A percentile compares a stretch with the other conserved stretches of the same genome.
Evolutionary conservation across 2,113 vertebrate genomes (phyloP).

Genomic region (Epinephelus moara): DNA sequence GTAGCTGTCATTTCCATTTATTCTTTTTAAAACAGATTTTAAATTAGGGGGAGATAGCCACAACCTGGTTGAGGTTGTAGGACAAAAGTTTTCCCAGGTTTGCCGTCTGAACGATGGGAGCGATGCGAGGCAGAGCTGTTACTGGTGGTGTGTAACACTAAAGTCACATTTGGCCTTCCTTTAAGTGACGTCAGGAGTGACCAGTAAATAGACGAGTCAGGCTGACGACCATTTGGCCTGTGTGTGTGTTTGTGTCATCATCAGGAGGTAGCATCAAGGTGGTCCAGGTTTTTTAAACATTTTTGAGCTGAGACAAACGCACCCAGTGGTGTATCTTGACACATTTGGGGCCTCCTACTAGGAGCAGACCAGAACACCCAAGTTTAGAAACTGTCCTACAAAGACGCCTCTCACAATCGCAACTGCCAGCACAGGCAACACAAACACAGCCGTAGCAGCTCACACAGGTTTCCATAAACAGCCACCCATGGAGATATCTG

Average conservation of each 20-base stretch:
- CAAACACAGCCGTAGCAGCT: conserved; percentile 38
- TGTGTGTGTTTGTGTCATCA: conserved; percentile 21
- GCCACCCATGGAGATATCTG: conserved; percentile 66
- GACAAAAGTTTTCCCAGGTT: conserved; percentile 8
- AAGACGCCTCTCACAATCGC: conserved; percentile 22
- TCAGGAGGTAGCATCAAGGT: conserved; percentile 42
- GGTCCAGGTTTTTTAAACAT: conserved; percentile 56
- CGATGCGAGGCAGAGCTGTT: conserved; percentile 1
- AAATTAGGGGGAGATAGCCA: not conserved
- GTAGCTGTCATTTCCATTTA: not conserved
- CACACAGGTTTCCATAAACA: conserved; percentile 46
- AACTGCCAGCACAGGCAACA: conserved; percentile 41
- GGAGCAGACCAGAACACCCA: conserved; percentile 70
- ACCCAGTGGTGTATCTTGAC: conserved; percentile 45
- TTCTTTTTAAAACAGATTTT: not conserved
- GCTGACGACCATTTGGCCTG: conserved; percentile 46
- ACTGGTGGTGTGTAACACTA: not conserved
- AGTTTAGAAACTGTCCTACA: conserved; percentile 44
- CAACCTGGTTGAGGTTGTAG: not conserved
- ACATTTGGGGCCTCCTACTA: conserved; percentile 49
- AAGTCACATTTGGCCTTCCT: conserved; percentile 37
- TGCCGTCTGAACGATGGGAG: not conserved
- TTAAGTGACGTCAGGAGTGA: not conserved
- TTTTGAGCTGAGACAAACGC: conserved; percentile 41
- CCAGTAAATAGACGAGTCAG: conserved; percentile 26